Evolutionary conservation across 2,113 vertebrate species (phyloP).

Genomic region (Pelvicachromis taeniatus): DNA sequence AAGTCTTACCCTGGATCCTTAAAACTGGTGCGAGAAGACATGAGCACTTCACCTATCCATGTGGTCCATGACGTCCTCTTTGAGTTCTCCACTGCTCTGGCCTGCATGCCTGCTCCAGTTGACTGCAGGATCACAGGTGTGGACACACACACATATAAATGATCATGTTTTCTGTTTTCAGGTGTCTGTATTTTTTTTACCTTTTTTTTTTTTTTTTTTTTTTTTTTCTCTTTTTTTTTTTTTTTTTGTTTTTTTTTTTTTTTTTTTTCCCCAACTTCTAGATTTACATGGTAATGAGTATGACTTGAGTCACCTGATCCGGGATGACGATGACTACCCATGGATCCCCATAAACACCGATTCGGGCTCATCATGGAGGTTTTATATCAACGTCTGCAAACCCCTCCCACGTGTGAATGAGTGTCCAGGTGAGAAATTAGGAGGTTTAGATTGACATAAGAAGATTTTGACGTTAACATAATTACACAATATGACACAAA

Average conservation of each 20-base stretch:
- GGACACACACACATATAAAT: rapidly evolving
- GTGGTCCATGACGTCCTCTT: conserved; percentile 79
- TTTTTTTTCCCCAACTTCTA: conserved; percentile 39
- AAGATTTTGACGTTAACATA: not conserved
- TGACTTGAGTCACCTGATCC: conserved; percentile 84
- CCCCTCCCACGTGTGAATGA: conserved; percentile 75
- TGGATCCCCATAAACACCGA: conserved; percentile 84
- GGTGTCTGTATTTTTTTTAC: not conserved
- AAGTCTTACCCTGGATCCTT: conserved; percentile 70
- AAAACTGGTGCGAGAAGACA: conserved; percentile 77
- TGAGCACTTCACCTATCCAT: conserved; percentile 57
- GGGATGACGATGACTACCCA: conserved; percentile 63
- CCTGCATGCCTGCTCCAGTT: conserved; percentile 84
- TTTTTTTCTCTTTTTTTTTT: not conserved
- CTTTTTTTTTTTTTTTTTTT: no score
- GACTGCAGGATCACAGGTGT: conserved; percentile 81
- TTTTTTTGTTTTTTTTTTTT: not conserved
- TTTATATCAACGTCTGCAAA: conserved; percentile 90
- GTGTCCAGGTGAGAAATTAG: conserved; percentile 77
- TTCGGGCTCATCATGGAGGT: conserved; percentile 66
- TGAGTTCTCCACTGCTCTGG: conserved; percentile 86
- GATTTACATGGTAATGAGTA: conserved; percentile 88
- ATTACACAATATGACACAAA: not conserved
- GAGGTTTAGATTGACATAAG: not conserved
- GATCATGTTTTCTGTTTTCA: not conserved